Base-by-base conservation (phyloP, 2,113 vertebrate species). In the Dendropsophus ebraccatus region DNA sequence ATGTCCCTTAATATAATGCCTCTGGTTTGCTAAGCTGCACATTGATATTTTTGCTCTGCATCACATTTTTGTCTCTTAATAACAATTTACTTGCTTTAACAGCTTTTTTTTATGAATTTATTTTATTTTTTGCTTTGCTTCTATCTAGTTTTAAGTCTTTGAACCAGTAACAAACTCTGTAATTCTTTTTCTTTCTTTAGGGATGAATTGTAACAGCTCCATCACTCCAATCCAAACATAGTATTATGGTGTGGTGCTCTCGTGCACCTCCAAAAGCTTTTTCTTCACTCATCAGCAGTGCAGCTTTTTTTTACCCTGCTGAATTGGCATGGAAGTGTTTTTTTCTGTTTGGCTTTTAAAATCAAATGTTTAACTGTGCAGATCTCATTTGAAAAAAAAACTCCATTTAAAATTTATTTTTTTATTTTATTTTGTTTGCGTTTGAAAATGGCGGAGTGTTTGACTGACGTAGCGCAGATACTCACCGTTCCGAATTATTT, bases 131-230 rank as follows among this genome's bases (percentile, higher is more conserved):
- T 25, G 78, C 78, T 65, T 81, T 65, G 78, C 77, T 45, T 80
- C 37, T 80, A 37, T 16, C 13, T 56, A 8, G 30, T 28, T 54
- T 35, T 58, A 8, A 25, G 37, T n/a, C 41, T 80, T 28, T 30
- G n/a, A 11, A 17, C 25, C 28, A 16, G 17, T 54, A 54, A 76
- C 25, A 75, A 25, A 21, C 30, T 62, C 12, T 67, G 12, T 47
- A n/a, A 74, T 35, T 54, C 1, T 58, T 13, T 84, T 93, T 92
- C 89, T 88, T 84, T 89, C 90, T 88, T 37, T 94, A 99, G 98
- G 96, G 97, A 99, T 94, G 98, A 99, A 96, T 95, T 99, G 88
- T 99, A 95, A 99, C 95, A 91, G 91, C 92, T 91, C 89, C 92
- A 81, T 91, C 92, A 91, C 91, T 92, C 92, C 92, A 92, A 93